Evolutionary conservation across 1,140 invertebrate genomes (phyloP).

Genomic region (Maconellicoccus hirsutus): DNA sequence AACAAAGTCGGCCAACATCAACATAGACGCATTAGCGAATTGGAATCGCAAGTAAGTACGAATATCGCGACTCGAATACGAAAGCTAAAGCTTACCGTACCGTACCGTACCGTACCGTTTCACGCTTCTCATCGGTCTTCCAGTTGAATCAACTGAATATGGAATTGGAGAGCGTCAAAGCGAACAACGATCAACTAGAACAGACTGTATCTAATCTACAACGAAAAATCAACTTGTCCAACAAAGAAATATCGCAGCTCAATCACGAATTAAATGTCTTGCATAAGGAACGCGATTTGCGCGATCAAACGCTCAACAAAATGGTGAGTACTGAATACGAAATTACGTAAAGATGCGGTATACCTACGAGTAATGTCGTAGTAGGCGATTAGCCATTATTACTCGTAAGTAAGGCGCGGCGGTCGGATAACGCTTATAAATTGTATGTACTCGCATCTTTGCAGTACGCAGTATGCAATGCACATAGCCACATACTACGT

Average conservation of each 20-base stretch:
- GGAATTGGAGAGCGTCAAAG: slow-evolving; percentile 2
- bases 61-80: too few species aligned
- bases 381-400: too few species aligned
- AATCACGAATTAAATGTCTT: neutral
- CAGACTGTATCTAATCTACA: neutral
- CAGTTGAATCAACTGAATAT: neutral
- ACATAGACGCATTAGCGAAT: neutral
- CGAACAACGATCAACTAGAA: neutral
- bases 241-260: neutral
- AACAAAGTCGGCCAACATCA: neutral
- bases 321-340: neutral
- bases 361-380: too few species aligned
- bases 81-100: too few species aligned
- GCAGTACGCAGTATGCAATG: too few species aligned
- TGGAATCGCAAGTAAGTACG: neutral
- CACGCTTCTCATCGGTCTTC: too few species aligned
- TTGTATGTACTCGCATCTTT: too few species aligned
- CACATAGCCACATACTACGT: too few species aligned
- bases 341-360: too few species aligned
- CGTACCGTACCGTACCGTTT: too few species aligned
- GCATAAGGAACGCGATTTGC: neutral
- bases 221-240: neutral
- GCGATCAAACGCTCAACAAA: neutral
- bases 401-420: too few species aligned
- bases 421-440: too few species aligned